Percentiles rank a stretch among this genome's conserved stretches.
These are phyloP conservation scores for Lasioglossum morio DNA, from an alignment of 2,888 invertebrate genomes.

Conservation along the genomic window DNA sequence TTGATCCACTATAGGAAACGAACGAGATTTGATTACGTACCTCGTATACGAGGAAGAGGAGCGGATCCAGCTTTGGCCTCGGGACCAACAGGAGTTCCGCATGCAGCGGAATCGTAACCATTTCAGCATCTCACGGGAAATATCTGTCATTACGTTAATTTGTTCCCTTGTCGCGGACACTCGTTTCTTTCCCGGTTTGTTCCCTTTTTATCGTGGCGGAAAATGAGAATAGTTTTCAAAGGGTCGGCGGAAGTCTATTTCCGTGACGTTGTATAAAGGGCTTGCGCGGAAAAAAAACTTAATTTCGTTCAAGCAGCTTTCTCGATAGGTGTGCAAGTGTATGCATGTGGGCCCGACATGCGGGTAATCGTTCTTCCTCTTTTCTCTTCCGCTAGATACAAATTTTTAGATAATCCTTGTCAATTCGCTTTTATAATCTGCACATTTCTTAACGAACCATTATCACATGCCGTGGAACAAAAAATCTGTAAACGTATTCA, in stretches of 20 bases:
- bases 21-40: neutral
- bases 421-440: constrained; percentile 56
- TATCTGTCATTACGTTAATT: constrained; percentile 50
- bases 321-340: constrained; percentile 31
- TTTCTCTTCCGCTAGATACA: constrained; percentile 46
- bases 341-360: constrained; percentile 46
- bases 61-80: neutral
- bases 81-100: constrained; percentile 2
- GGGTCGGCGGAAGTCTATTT: constrained; percentile 44
- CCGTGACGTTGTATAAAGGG: constrained; percentile 52
- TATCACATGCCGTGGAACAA: neutral
- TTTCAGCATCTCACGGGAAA: constrained; percentile 30
- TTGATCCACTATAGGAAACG: neutral
- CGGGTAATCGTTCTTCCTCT: constrained; percentile 63
- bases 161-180: constrained; percentile 33
- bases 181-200: constrained; percentile 20
- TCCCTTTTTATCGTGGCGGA: constrained; percentile 15
- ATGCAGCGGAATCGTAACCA: constrained; percentile 5
- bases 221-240: constrained; percentile 61
- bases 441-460: constrained; percentile 43
- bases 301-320: constrained; percentile 60
- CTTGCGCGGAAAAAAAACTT: constrained; percentile 42
- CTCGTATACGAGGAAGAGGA: neutral
- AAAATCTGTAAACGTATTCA: neutral
- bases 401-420: constrained; percentile 58